Percentiles rank a stretch among this genome's conserved stretches.
Evolutionary conservation across 2,113 vertebrate species (phyloP).

Genomic region (Sinocyclocheilus anshuiensis): DNA sequence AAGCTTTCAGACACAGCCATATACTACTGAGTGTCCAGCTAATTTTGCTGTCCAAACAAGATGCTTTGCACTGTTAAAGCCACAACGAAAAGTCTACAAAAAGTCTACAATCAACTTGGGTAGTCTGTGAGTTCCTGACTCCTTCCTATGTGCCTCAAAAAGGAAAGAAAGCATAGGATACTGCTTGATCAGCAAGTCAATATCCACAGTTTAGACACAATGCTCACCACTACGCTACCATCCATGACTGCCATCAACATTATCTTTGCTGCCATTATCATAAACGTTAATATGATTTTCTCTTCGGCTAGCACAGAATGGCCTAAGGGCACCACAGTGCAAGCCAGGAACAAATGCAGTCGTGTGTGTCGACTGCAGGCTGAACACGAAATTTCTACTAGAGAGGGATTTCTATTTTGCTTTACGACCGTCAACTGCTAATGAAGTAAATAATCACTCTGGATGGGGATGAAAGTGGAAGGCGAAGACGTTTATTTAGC

Average conservation of each 20-base stretch:
- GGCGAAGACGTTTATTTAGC: conserved; percentile 5
- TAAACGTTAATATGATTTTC: conserved; percentile 35
- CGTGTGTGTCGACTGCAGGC: conserved; percentile 35
- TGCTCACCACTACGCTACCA: conserved; percentile 26
- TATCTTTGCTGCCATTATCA: conserved; percentile 38
- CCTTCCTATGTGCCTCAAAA: conserved; percentile 56
- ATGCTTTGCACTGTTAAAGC: conserved; percentile 54
- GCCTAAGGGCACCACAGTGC: conserved; percentile 11
- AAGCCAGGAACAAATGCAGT: conserved; percentile 40
- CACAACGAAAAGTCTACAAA: conserved; percentile 47
- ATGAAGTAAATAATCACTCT: conserved; percentile 39
- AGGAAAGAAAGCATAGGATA: conserved; percentile 60
- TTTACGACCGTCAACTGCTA: conserved; percentile 28
- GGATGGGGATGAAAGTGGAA: conserved; percentile 14
- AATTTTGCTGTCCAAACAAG: conserved; percentile 59
- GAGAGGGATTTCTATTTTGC: conserved; percentile 25
- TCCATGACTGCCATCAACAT: conserved; percentile 38
- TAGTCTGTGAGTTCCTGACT: conserved; percentile 37
- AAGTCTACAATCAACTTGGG: conserved; percentile 58
- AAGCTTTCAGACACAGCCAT: not conserved
- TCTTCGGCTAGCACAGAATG: conserved; percentile 18
- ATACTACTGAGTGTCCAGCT: not conserved
- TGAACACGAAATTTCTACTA: not conserved
- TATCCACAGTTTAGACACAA: conserved; percentile 59
- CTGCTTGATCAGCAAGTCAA: conserved; percentile 76